phyloP scores from a whole-genome alignment of 2,113 vertebrate genomes.

The Lathamus discolor region DNA sequence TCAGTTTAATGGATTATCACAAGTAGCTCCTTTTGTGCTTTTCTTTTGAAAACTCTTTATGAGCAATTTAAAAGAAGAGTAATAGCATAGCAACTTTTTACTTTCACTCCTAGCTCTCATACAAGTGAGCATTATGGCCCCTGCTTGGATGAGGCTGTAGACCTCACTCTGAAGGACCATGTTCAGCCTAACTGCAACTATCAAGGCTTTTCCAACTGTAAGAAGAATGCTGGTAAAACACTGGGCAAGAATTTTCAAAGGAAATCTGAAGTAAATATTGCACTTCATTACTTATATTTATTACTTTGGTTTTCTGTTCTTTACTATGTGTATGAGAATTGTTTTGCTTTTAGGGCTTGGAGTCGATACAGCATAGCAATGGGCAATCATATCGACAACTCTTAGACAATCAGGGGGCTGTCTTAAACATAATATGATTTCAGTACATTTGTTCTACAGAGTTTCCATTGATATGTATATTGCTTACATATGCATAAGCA shows the following conservation, averaged over 20 bases:
- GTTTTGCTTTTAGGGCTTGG: background rate
- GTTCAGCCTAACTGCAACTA: conserved; percentile 33
- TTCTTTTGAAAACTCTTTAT: background rate
- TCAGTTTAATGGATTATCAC: background rate
- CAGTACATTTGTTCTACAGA: background rate
- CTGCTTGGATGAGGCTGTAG: conserved; percentile 33
- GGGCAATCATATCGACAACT: background rate
- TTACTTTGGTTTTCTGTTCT: background rate
- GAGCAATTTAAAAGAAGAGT: background rate
- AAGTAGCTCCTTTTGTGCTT: background rate
- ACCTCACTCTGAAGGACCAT: conserved; percentile 70
- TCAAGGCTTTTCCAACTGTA: background rate
- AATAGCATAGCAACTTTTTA: background rate
- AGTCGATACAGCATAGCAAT: background rate
- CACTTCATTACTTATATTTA: background rate
- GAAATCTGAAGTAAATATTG: conserved; percentile 66
- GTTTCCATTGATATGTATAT: background rate
- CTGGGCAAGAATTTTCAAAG: conserved; percentile 46
- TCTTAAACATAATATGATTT: background rate
- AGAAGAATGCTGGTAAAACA: conserved; percentile 47
- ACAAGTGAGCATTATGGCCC: conserved; percentile 27
- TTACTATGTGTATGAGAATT: background rate
- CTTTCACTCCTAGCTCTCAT: conserved; percentile 40
- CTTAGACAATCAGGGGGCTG: fast-evolving
- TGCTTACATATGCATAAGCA: background rate